Conservation (phyloP, 2,888 invertebrate species). For the Thysanoteuthis rhombus region DNA sequence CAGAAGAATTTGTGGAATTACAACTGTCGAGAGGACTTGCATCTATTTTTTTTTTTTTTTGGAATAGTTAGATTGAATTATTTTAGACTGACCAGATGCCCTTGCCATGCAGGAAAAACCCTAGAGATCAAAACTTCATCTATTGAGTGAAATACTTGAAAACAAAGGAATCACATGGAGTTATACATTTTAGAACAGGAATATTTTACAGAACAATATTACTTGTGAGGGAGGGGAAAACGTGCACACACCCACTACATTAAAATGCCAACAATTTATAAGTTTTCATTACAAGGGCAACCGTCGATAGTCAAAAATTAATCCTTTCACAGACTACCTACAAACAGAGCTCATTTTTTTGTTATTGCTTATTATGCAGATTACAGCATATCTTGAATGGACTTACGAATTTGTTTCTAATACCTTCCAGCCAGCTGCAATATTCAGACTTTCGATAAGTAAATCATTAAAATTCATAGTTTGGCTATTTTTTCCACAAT, state of each 20-base stretch:
- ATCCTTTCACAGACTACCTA: too few species aligned
- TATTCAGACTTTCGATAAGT: too few species aligned
- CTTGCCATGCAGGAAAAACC: constrained; percentile 30
- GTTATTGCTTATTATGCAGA: too few species aligned
- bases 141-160: neutral
- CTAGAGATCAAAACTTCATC: constrained; percentile 17
- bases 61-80: neutral
- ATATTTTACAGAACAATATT: neutral
- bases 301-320: neutral
- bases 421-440: too few species aligned
- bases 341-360: too few species aligned
- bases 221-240: neutral
- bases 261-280: too few species aligned
- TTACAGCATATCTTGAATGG: too few species aligned
- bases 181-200: neutral
- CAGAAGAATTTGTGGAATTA: neutral
- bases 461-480: too few species aligned
- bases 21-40: too few species aligned
- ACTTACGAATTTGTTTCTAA: too few species aligned
- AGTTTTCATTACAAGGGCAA: neutral
- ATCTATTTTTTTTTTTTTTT: neutral
- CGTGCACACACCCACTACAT: too few species aligned
- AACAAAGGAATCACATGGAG: neutral
- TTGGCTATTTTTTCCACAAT: too few species aligned
- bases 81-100: constrained; percentile 25